Evolutionary conservation across 2,888 invertebrate species (phyloP).

Genomic region (Nymphalis c-album): DNA sequence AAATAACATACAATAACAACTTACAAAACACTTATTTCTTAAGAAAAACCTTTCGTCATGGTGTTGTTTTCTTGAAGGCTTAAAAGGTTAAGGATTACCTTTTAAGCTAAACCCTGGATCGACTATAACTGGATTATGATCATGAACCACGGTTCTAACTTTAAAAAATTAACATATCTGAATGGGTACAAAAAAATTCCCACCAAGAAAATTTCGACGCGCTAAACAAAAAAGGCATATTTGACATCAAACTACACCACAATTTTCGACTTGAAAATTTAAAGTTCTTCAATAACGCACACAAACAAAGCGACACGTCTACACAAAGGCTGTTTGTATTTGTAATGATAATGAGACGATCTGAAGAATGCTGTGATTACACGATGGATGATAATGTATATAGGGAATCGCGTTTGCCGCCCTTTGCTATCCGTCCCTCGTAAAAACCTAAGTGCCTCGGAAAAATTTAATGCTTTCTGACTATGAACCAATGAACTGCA

Average conservation of each 20-base stretch:
- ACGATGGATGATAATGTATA: conserved; percentile 7
- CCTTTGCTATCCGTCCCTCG: conserved; percentile 7
- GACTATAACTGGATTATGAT: too few species aligned
- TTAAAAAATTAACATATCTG: too few species aligned
- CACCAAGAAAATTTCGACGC: too few species aligned
- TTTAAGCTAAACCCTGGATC: too few species aligned
- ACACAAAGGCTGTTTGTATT: conserved; percentile 13
- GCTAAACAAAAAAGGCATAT: too few species aligned
- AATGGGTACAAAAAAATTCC: too few species aligned
- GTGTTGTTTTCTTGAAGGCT: too few species aligned
- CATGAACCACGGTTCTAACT: too few species aligned
- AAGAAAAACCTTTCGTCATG: too few species aligned
- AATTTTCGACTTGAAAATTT: conserved; percentile 1
- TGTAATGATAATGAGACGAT: conserved; percentile 21
- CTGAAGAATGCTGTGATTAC: conserved; percentile 21
- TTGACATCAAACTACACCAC: neutral
- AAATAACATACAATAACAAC: too few species aligned
- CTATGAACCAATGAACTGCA: conserved; percentile 6
- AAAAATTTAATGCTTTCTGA: conserved; percentile 11
- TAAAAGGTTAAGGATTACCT: too few species aligned
- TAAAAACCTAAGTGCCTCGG: conserved; percentile 13
- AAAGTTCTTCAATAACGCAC: conserved; percentile 12
- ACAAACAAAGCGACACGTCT: neutral
- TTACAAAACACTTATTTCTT: too few species aligned
- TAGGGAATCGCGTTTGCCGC: conserved; percentile 7